Conservation (phyloP, 2,797 vertebrate genomes). For the Spheniscus humboldti region DNA sequence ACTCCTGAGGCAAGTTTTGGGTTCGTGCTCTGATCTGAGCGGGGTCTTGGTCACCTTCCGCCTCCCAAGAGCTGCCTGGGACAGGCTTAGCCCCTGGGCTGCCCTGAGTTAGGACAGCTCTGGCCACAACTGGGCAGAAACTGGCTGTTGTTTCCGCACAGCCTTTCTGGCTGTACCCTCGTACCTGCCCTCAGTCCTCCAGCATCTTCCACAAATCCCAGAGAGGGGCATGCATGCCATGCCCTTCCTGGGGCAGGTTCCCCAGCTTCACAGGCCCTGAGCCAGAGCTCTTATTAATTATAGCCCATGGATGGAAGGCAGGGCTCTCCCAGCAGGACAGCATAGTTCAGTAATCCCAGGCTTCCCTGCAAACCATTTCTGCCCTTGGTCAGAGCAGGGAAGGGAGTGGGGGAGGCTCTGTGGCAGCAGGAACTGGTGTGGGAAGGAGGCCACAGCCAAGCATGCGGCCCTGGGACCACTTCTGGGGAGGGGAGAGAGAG, state of each 20-base stretch:
- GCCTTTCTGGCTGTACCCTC: background rate
- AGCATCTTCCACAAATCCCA: background rate
- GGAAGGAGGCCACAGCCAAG: fast-evolving
- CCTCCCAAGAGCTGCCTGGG: background rate
- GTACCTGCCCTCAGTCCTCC: background rate
- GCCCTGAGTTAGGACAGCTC: background rate
- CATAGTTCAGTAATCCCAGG: background rate
- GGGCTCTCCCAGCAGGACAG: background rate
- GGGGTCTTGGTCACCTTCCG: fast-evolving
- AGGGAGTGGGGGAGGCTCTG: fast-evolving
- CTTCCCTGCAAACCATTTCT: background rate
- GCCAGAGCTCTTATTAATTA: fast-evolving
- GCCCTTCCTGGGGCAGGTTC: background rate
- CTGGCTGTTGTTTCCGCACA: background rate
- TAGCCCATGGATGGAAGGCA: background rate
- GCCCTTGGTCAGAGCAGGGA: background rate
- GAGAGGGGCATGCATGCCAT: fast-evolving
- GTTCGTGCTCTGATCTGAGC: background rate
- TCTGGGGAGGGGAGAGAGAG: too few species aligned
- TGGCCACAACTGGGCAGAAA: background rate
- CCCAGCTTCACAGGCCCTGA: background rate
- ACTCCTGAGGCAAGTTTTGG: background rate
- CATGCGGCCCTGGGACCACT: fast-evolving
- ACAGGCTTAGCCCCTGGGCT: background rate
- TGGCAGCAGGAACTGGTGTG: background rate